Percentiles rank a stretch among this genome's conserved stretches.
Conservation (phyloP, 2,888 invertebrate species). For the Megalurothrips usitatus region DNA sequence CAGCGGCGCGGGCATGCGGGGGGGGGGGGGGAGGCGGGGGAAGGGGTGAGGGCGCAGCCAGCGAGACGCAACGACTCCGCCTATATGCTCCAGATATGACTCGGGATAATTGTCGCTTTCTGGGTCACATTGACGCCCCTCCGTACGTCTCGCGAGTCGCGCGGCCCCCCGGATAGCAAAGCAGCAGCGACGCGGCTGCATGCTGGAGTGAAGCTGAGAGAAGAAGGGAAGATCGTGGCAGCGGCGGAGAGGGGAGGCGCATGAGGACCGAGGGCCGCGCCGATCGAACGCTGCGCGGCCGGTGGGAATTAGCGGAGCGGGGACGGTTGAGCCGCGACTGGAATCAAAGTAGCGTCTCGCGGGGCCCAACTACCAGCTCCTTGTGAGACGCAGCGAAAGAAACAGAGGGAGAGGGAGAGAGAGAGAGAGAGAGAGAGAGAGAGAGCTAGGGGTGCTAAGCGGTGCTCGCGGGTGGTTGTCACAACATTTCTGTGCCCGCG, state of each 20-base stretch:
- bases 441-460: too few relatives aligned
- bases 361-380: not conserved
- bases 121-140: too few relatives aligned
- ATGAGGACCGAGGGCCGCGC: not conserved
- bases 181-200: too few relatives aligned
- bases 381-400: not conserved
- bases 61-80: not conserved
- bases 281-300: not conserved
- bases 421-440: not conserved
- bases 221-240: not conserved
- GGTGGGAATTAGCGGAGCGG: slow-evolving; percentile 13
- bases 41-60: not conserved
- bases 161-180: too few relatives aligned
- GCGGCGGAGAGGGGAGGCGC: not conserved
- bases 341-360: slow-evolving; percentile 9
- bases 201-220: not conserved
- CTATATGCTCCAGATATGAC: too few relatives aligned
- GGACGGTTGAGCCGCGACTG: not conserved
- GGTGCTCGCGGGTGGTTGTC: too few relatives aligned
- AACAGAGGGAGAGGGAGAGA: not conserved
- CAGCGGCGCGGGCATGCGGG: not conserved
- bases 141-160: too few relatives aligned
- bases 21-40: not conserved
- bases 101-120: too few relatives aligned
- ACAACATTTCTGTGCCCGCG: not conserved